Evolutionary conservation across 2,797 vertebrate genomes (phyloP), one percentile per base, ranked within the genome.

Genomic region (Mormyrops attenuatus): DNA sequence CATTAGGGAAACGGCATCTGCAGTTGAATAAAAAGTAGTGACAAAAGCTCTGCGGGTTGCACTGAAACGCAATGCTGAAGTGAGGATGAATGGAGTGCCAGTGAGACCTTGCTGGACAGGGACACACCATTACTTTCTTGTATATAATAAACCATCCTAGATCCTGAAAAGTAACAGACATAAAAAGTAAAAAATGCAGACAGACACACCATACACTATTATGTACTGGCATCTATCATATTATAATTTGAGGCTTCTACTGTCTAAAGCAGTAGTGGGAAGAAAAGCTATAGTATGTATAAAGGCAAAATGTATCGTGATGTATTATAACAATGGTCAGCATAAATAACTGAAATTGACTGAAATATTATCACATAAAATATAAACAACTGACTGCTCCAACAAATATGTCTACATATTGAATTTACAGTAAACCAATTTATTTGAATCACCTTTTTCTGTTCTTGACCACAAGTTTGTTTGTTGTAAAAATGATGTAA

Each of bases 371-470:
- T 15, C n/a, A 30, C 11, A 86, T 52, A 52, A 44, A 85, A 11
- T 86, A 11, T 52, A 86, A 52, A 13, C n/a, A 15, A 15, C 15
- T 82, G 38, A 13, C 20, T 82, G 34, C 15, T 82, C 15, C 34
- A 86, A 86, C 47, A 22, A 50, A 84, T 84, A 50, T 49, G 47
- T 53, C 9, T 50, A 86, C 84, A 26, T 5, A 53, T 30, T 5
- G 6, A 86, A 86, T 50, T 50, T 52, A 13, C 20, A 82, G 44
- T 88, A 5, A 88, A 44, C 30, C 53, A 89, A 38, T 44, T 88
- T 91, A 91, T 91, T 92, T 90, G 66, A 69, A 66, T 34, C 47
- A 22, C 44, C 9, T 52, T 52, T 52, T 52, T 30, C 13, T 49
- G n/a, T 49, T 49, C 9, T 50, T 47, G 41, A 50, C 47, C n/a